These are phyloP conservation scores for Ormyrus nitidulus DNA, from an alignment of 2,888 invertebrate species.

Conservation along the genomic window DNA sequence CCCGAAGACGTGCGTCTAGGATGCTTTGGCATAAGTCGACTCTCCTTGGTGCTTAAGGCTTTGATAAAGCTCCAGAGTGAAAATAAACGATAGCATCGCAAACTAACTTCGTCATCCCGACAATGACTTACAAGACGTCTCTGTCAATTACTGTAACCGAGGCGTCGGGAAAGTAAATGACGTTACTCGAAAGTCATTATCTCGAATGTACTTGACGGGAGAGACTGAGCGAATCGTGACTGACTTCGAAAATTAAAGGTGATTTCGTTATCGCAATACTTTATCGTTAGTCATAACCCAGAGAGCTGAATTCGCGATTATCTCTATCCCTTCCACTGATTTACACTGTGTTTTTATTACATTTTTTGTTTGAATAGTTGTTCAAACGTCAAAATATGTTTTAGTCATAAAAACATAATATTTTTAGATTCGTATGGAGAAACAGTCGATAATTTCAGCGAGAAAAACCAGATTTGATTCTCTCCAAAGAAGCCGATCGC, in stretches of 20 bases:
- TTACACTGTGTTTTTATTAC: not conserved
- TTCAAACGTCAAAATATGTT: too few relatives aligned
- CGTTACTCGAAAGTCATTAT: constrained; percentile 47
- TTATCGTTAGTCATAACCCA: constrained; percentile 35
- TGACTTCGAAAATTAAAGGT: constrained; percentile 34
- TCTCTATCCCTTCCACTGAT: not conserved
- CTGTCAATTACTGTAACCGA: constrained; percentile 48
- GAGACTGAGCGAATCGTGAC: constrained; percentile 35
- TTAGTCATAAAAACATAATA: too few relatives aligned
- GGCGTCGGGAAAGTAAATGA: constrained; percentile 46
- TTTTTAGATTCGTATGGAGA: too few relatives aligned
- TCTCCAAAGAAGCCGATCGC: too few relatives aligned
- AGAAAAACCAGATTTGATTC: too few relatives aligned
- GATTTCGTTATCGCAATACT: constrained; percentile 41
- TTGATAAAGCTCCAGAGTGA: constrained; percentile 1
- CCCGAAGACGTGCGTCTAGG: constrained; percentile 10
- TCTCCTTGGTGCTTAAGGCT: not conserved
- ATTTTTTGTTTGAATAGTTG: not conserved
- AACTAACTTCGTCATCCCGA: constrained; percentile 51
- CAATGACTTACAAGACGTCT: constrained; percentile 55
- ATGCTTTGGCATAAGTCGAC: not conserved
- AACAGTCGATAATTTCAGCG: too few relatives aligned
- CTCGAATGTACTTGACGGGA: constrained; percentile 9
- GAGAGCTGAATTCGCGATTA: constrained; percentile 3
- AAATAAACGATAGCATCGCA: constrained; percentile 29